These are phyloP conservation scores for Melanotaenia pygmaea DNA, from an alignment of 2,797 vertebrate species.

Conservation along the genomic window DNA sequence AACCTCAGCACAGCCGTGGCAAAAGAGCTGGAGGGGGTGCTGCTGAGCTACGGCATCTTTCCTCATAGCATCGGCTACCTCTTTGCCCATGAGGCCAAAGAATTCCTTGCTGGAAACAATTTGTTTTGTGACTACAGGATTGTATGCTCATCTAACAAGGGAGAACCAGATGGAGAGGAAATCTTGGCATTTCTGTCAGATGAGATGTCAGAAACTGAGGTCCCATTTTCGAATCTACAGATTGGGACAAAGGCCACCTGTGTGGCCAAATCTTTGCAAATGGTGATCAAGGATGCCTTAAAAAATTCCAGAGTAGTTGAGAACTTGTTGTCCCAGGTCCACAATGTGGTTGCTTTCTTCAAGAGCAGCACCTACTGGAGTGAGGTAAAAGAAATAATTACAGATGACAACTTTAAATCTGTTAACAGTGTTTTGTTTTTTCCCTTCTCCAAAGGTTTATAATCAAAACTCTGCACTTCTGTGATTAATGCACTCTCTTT, in stretches of 20 bases:
- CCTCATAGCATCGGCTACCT: slow-evolving; percentile 78
- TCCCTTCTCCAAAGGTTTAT: neutral
- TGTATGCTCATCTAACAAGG: slow-evolving; percentile 72
- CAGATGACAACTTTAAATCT: neutral
- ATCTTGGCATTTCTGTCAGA: slow-evolving; percentile 76
- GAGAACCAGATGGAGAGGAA: slow-evolving; percentile 77
- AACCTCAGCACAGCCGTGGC: slow-evolving; percentile 61
- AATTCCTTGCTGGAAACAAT: slow-evolving; percentile 64
- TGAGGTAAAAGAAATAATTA: slow-evolving; percentile 62
- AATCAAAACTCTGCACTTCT: neutral
- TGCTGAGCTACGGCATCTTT: slow-evolving; percentile 84
- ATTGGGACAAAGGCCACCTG: slow-evolving; percentile 73
- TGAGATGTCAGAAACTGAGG: slow-evolving; percentile 51
- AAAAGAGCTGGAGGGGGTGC: slow-evolving; percentile 79
- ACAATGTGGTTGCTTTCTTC: slow-evolving; percentile 82
- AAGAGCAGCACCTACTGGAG: slow-evolving; percentile 80
- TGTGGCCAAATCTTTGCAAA: slow-evolving; percentile 70
- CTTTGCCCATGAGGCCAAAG: slow-evolving; percentile 80
- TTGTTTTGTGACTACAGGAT: slow-evolving; percentile 84
- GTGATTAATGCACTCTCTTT: neutral
- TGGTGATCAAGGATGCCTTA: slow-evolving; percentile 81
- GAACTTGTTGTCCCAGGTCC: slow-evolving; percentile 79
- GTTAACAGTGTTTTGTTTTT: neutral
- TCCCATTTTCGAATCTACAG: slow-evolving; percentile 70
- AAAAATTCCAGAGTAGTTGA: slow-evolving; percentile 82